These are phyloP conservation scores for Halocynthia roretzi DNA, from an alignment of 23 tunicate species.

Conservation along the genomic window DNA sequence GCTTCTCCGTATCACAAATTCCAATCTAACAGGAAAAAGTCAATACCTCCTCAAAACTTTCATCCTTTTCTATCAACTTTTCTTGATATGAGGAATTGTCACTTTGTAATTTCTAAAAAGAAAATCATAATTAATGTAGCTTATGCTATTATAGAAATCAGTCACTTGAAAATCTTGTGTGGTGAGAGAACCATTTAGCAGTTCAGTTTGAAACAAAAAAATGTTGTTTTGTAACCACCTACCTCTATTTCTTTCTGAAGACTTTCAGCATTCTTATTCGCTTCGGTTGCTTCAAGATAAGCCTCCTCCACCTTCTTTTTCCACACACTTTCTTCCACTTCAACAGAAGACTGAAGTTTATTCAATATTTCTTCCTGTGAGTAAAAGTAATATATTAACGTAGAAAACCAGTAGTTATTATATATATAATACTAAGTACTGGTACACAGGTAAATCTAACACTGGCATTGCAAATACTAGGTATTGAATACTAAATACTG, in stretches of 20 bases:
- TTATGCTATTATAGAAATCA: constrained; percentile 1
- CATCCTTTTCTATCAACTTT: constrained; percentile 8
- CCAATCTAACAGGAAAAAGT: background rate
- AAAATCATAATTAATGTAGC: background rate
- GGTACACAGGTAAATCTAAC: too few species aligned
- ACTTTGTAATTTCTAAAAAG: constrained; percentile 26
- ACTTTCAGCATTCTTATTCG: constrained; percentile 7
- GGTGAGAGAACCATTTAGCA: background rate
- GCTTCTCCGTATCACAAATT: background rate
- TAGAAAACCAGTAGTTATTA: too few species aligned
- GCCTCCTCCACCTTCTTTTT: constrained; percentile 24
- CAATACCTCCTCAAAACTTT: too few species aligned
- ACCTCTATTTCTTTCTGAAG: constrained; percentile 9
- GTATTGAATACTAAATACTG: too few species aligned
- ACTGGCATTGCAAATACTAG: too few species aligned
- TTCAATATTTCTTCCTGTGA: constrained; percentile 39
- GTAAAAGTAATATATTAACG: background rate
- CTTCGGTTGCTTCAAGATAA: constrained; percentile 12
- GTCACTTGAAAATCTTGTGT: background rate
- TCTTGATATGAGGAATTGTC: background rate
- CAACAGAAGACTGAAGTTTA: constrained; percentile 36
- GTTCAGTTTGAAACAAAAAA: background rate
- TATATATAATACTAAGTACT: too few species aligned
- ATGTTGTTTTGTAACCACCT: background rate
- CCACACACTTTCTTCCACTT: constrained; percentile 36